Conservation (phyloP, 1,140 invertebrate genomes). For the Cydia amplana region DNA sequence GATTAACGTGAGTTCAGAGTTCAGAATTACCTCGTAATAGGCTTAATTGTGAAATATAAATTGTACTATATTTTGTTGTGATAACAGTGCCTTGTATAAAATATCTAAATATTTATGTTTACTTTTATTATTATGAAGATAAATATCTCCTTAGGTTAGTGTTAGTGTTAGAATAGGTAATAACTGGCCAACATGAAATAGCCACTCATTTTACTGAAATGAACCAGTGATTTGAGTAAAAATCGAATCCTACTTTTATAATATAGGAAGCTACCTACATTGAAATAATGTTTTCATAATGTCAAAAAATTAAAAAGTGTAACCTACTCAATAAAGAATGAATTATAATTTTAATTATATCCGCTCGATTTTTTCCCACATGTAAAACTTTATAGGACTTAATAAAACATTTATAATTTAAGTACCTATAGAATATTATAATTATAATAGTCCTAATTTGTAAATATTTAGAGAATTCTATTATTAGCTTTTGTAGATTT, state of each 20-base stretch:
- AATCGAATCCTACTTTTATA: background rate
- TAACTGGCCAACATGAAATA: background rate
- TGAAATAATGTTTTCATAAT: no score
- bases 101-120: conserved; percentile 22
- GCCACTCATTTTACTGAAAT: background rate
- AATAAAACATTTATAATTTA: background rate
- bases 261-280: no score
- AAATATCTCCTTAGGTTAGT: background rate
- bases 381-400: background rate
- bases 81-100: conserved; percentile 55
- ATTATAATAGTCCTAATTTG: conserved; percentile 32
- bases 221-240: background rate
- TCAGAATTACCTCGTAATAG: conserved; percentile 54
- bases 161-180: background rate
- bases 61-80: conserved; percentile 54
- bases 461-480: conserved; percentile 10
- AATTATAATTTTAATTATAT: background rate
- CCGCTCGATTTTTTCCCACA: background rate
- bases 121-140: background rate
- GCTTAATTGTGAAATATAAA: conserved; percentile 36
- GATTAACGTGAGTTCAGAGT: conserved; percentile 13
- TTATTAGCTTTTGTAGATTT: conserved; percentile 9
- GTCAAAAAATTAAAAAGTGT: no score
- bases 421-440: conserved; percentile 37
- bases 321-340: background rate